Percentiles rank a stretch among this genome's conserved stretches.
Evolutionary conservation across 1,140 invertebrate genomes (phyloP).

Genomic region (Zaprionus davidi): DNA sequence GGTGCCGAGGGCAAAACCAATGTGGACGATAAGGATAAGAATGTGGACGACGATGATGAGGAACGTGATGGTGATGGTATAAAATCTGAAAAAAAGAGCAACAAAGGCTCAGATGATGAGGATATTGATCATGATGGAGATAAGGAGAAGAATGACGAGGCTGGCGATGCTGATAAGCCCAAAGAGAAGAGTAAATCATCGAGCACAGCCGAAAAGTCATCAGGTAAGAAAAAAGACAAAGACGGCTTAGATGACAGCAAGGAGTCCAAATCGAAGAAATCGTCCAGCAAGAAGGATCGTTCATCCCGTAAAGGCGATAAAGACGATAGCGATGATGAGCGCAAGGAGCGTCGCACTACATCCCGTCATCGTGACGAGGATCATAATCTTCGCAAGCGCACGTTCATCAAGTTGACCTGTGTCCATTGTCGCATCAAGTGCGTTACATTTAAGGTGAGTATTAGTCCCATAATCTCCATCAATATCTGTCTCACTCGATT

Average conservation of each 20-base stretch:
- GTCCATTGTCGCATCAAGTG: constrained; percentile 90
- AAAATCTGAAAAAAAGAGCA: constrained; percentile 75
- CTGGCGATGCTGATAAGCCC: constrained; percentile 56
- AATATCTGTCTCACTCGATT: background rate
- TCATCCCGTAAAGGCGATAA: constrained; percentile 67
- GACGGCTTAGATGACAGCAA: constrained; percentile 61
- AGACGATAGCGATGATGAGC: constrained; percentile 70
- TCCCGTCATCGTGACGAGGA: constrained; percentile 74
- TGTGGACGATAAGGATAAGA: constrained; percentile 82
- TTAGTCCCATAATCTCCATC: constrained; percentile 8
- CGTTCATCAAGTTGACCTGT: constrained; percentile 89
- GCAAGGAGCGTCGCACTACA: constrained; percentile 61
- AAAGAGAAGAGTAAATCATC: constrained; percentile 64
- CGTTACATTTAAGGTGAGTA: constrained; percentile 88
- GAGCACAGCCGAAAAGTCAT: constrained; percentile 46
- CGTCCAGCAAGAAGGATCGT: constrained; percentile 63
- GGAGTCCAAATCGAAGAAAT: constrained; percentile 73
- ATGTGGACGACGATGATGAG: constrained; percentile 80
- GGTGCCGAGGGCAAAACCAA: constrained; percentile 76
- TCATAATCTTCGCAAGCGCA: constrained; percentile 79
- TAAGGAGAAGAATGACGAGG: constrained; percentile 56
- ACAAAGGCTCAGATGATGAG: constrained; percentile 84
- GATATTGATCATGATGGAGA: constrained; percentile 81
- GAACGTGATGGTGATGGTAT: constrained; percentile 84
- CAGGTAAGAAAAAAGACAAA: constrained; percentile 82